Percentiles rank a stretch among this genome's conserved stretches.
Conservation (phyloP, 2,797 vertebrate species). For the Poecilia picta region DNA sequence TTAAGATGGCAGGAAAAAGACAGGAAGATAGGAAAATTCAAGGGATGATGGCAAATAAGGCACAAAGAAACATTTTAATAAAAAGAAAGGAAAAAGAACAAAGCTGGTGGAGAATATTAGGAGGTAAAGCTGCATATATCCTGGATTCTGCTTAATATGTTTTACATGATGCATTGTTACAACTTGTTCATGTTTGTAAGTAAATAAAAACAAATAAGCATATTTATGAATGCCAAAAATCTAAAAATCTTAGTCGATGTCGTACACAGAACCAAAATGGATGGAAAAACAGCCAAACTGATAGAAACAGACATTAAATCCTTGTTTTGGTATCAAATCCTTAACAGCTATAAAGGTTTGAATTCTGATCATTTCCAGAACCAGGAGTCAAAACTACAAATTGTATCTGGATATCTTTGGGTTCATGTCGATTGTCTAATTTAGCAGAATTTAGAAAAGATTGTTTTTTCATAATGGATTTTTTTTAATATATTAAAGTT, state of each 20-base stretch:
- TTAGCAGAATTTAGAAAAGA: background rate
- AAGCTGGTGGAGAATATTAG: background rate
- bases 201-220: background rate
- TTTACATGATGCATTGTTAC: background rate
- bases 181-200: background rate
- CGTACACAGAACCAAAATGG: background rate
- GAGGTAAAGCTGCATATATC: background rate
- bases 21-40: constrained; percentile 33
- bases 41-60: constrained; percentile 18
- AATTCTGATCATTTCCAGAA: background rate
- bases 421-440: background rate
- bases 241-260: background rate
- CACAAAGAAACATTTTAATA: constrained; percentile 23
- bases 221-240: background rate
- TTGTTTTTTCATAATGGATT: background rate
- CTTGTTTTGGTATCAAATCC: too few relatives aligned
- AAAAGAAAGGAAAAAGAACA: constrained; percentile 16
- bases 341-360: background rate
- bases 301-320: background rate
- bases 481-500: background rate
- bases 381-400: background rate
- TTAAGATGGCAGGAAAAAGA: constrained; percentile 32
- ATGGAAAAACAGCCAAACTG: background rate
- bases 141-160: background rate
- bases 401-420: background rate